Percentiles rank a stretch among this genome's conserved stretches.
Conservation (phyloP, 2,888 invertebrate species). For the Meiosimyza decipiens region DNA sequence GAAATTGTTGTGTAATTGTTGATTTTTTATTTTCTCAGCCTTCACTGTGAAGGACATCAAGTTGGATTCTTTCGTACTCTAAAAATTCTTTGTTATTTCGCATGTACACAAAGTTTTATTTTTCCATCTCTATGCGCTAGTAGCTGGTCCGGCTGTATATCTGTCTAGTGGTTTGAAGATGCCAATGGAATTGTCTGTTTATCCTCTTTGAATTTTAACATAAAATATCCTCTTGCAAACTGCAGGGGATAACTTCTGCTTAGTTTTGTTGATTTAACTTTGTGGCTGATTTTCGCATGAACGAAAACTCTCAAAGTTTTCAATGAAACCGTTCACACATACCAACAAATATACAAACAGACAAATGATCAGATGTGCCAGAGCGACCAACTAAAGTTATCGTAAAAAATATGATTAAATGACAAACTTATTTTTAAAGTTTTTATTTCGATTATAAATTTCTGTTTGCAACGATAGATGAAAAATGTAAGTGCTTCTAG, state of each 20-base stretch:
- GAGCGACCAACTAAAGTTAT: too few relatives aligned
- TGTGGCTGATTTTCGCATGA: slow-evolving; percentile 20
- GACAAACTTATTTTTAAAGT: too few relatives aligned
- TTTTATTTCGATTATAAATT: too few relatives aligned
- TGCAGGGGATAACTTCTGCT: slow-evolving; percentile 19
- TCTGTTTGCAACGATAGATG: too few relatives aligned
- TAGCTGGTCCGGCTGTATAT: neutral
- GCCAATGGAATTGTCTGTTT: slow-evolving; percentile 16
- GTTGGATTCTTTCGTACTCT: neutral
- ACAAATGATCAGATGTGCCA: neutral
- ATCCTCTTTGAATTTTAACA: slow-evolving; percentile 18
- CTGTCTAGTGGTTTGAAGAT: neutral
- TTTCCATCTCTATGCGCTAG: too few relatives aligned
- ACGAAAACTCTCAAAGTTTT: slow-evolving; percentile 17
- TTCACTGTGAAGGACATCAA: too few relatives aligned
- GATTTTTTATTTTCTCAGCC: too few relatives aligned
- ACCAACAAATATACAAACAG: neutral
- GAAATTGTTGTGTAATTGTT: too few relatives aligned
- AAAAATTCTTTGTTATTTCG: slow-evolving; percentile 1
- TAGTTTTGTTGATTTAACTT: slow-evolving; percentile 25
- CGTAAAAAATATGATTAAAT: too few relatives aligned
- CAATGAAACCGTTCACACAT: slow-evolving; percentile 15
- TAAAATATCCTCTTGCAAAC: slow-evolving; percentile 4
- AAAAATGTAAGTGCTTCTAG: too few relatives aligned
- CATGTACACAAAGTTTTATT: neutral